Evolutionary conservation across 2,888 invertebrate species (phyloP).

Genomic region (Ptychoptera albimana): DNA sequence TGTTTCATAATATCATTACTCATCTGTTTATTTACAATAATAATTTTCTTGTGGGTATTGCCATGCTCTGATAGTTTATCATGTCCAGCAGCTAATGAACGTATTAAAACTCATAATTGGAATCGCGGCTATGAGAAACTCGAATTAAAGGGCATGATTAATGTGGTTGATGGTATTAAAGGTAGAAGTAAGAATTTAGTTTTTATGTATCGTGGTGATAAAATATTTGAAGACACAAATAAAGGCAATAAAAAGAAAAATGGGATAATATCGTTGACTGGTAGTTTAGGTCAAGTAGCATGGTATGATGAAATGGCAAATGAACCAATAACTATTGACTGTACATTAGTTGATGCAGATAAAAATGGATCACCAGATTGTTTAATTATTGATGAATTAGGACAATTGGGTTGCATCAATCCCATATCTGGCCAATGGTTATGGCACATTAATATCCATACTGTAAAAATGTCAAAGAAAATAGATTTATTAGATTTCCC

Average conservation of each 20-base stretch:
- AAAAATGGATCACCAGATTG: slow-evolving; percentile 57
- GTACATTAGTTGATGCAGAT: slow-evolving; percentile 55
- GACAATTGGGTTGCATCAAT: slow-evolving; percentile 42
- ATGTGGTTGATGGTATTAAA: slow-evolving; percentile 46
- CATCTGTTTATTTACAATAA: slow-evolving; percentile 50
- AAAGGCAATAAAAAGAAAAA: slow-evolving; percentile 22
- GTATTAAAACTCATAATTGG: slow-evolving; percentile 49
- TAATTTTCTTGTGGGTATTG: slow-evolving; percentile 58
- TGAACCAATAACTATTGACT: slow-evolving; percentile 56
- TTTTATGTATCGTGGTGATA: slow-evolving; percentile 54
- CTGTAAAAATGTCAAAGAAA: slow-evolving; percentile 34
- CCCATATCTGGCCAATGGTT: slow-evolving; percentile 40
- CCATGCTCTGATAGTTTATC: slow-evolving; percentile 57
- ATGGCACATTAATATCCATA: slow-evolving; percentile 26
- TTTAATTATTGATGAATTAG: slow-evolving; percentile 53
- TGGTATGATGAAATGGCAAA: slow-evolving; percentile 57
- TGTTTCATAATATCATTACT: slow-evolving; percentile 55
- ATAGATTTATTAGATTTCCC: slow-evolving; percentile 50
- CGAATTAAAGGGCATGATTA: slow-evolving; percentile 52
- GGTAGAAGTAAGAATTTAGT: slow-evolving; percentile 53
- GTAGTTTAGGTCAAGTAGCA: slow-evolving; percentile 50
- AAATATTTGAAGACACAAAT: slow-evolving; percentile 33
- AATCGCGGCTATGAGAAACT: slow-evolving; percentile 49
- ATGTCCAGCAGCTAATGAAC: slow-evolving; percentile 39
- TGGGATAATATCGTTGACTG: slow-evolving; percentile 53